Base-by-base conservation (phyloP, 2,888 invertebrate genomes). In the Dasysyrphus tricinctus region DNA sequence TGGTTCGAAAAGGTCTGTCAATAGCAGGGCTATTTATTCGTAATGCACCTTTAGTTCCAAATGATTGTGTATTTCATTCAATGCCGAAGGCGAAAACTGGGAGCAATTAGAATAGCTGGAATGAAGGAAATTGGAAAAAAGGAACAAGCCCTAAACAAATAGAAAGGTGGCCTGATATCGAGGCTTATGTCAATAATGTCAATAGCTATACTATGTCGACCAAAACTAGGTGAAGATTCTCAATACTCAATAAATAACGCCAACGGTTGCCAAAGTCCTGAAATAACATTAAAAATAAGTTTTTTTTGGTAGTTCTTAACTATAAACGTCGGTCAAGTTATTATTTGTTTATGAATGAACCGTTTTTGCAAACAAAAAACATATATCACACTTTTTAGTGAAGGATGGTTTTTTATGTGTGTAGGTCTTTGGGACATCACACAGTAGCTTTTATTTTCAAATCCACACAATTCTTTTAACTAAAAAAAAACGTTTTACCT, bases 211-310 rank as follows among this genome's bases (percentile, higher is more conserved):
- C n/a, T 91, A 11, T 92, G 92, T 44, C 89, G 89, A 0, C 91
- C 92, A 0, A 90, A 90, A 6, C 88, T 90, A n/a, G 88, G 88
- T 29, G 61, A 72, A 47, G 88, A 88, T 19, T n/a, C 77, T 19
- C 67, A 67, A 8, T n/a, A 89, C 91, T 90, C 89, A 91, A 91
- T 88, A 91, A 88, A 90, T 91, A 92, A 89, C 91, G 91, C 91
- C 91, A 92, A 89, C 91, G 91, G 89, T 92, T 91, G 88, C 91
- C 90, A 91, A 91, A 92, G 65, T 90, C 91, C 91, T 92, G 91
- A 89, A 91, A 92, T 82, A 75, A 77, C 44, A 78, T 88, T 47
- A 32, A 70, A 76, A 70, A 76, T 47, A 69, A 29, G 3, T n/a
- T 69, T 81, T 54, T 29, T 75, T 3, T 39, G 42, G 61, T 77